Evolutionary conservation across 2,797 vertebrate species (phyloP), one percentile per base, ranked within the genome.

Genomic region (Tarsius wallacei): DNA sequence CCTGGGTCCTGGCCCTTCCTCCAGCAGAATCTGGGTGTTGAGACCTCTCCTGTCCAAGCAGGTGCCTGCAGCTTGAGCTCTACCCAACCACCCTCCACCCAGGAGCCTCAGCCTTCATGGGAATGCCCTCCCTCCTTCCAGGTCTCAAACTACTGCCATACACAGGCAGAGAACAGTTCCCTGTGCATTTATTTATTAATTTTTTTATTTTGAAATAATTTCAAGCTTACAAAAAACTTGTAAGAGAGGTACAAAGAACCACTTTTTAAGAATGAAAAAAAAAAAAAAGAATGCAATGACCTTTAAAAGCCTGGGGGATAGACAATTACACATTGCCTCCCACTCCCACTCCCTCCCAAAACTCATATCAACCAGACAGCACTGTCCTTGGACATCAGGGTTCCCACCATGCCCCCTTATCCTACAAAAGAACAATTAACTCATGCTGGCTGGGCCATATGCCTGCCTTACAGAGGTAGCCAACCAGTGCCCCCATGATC

Each of bases 141-240:
- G 33, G 9, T 51, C 73, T 68, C 24, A 36, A 3, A 47, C 7
- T 31, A 31, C 7, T 21, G 66, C 83, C 33, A 21, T 2, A 70
- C 0, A 2, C 0, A 80, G 55, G 64, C 57, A 49, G 15, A 88
- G 36, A 1, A 0, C 0, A 4, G 22, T 68, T 94, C 87, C 87
- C 64, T 12, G 0, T 5, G 53, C 36, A 42, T 63, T 82, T 42
- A 53, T 64, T 74, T 74, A 95, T 36, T 92, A 71, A 74, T 55
- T 63, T 70, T 93, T 73, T 78, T 59, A 59, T 55, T 76, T 55
- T 71, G 70, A 96, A 91, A 84, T 31, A 78, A 51, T 88, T 92
- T 71, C 84, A 85, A 87, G 64, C 47, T 57, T 87, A 26, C 21
- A 59, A 82, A 51, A 92, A 63, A 64, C 63, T 8, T 63, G 17